A percentile compares a stretch with the other conserved stretches of the same genome.
Evolutionary conservation across 2,888 invertebrate genomes (phyloP).

Genomic region (Mesorhabditis sp.): DNA sequence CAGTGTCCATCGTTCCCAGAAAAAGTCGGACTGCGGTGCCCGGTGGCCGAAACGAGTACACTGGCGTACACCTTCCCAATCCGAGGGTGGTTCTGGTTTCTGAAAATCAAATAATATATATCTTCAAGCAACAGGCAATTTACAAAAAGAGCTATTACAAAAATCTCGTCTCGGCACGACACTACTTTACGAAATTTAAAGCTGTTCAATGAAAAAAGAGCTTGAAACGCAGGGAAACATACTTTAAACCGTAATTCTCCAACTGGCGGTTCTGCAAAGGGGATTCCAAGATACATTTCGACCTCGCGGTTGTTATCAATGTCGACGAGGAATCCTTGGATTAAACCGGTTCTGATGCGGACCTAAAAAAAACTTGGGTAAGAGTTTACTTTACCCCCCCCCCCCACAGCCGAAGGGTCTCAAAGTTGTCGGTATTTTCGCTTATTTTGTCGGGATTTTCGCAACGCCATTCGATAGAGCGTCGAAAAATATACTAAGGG

Average conservation of each 20-base stretch:
- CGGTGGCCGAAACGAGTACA: conserved; percentile 33
- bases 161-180: too few species aligned
- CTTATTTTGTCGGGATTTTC: too few species aligned
- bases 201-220: too few species aligned
- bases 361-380: conserved; percentile 22
- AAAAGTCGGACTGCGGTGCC: conserved; percentile 46
- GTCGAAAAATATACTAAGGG: too few species aligned
- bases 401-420: too few species aligned
- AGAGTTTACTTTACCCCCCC: too few species aligned
- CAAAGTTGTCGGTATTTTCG: too few species aligned
- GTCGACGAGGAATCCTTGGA: conserved; percentile 33
- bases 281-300: conserved; percentile 2
- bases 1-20: conserved; percentile 33
- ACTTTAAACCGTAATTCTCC: background rate
- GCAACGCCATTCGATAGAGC: too few species aligned
- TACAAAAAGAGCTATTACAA: background rate
- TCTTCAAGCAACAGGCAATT: background rate
- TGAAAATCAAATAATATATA: conserved; percentile 11
- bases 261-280: conserved; percentile 23
- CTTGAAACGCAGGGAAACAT: background rate
- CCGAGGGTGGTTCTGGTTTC: conserved; percentile 40
- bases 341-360: conserved; percentile 30
- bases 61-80: conserved; percentile 38
- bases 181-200: too few species aligned
- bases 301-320: conserved; percentile 31